These are phyloP conservation scores for Mesorhabditis sp. DNA, from an alignment of 2,888 invertebrate genomes.

Conservation along the genomic window DNA sequence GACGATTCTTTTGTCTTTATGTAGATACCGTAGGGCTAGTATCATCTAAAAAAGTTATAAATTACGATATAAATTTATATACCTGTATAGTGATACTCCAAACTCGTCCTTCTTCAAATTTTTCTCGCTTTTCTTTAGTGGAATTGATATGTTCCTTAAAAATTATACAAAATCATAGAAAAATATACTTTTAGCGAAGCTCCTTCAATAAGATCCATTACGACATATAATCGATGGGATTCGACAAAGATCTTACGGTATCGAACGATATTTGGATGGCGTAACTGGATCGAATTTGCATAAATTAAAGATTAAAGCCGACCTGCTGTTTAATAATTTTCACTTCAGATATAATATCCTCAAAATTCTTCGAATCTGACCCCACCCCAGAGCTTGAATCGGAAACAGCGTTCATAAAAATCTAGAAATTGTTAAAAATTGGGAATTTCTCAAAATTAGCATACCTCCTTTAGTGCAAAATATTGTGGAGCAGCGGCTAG, in stretches of 20 bases:
- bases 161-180: background rate
- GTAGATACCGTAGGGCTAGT: constrained; percentile 61
- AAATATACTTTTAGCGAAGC: constrained; percentile 51
- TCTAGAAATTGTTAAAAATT: constrained; percentile 16
- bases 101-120: constrained; percentile 59
- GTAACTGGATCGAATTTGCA: constrained; percentile 48
- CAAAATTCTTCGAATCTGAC: constrained; percentile 55
- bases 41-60: constrained; percentile 54
- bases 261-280: constrained; percentile 62
- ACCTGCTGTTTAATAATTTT: constrained; percentile 59
- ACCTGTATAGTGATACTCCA: constrained; percentile 62
- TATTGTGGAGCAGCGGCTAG: constrained; percentile 22
- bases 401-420: constrained; percentile 37
- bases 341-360: constrained; percentile 61
- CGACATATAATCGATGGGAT: constrained; percentile 60
- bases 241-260: constrained; percentile 61
- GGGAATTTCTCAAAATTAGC: constrained; percentile 8
- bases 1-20: constrained; percentile 61
- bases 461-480: constrained; percentile 61
- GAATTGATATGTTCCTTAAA: constrained; percentile 60
- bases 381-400: constrained; percentile 32
- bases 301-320: background rate
- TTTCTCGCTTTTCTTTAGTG: constrained; percentile 59
- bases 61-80: background rate
- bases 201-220: constrained; percentile 63